Conservation (phyloP, 2,113 vertebrate genomes). For the Columbina picui region DNA sequence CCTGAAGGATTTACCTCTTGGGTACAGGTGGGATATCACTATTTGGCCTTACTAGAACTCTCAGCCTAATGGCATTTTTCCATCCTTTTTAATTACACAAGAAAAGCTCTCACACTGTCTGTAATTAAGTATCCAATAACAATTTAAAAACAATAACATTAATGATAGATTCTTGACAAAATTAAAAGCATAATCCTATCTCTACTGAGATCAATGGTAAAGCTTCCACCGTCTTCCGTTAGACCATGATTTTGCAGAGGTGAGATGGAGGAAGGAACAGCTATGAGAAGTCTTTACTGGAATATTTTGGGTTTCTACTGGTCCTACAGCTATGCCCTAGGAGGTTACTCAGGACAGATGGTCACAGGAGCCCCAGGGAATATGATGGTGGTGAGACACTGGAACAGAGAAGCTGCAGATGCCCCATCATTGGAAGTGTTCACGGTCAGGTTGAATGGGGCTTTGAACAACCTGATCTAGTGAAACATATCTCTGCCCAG, state of each 20-base stretch:
- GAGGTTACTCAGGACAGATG: neutral
- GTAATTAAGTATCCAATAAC: neutral
- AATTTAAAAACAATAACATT: neutral
- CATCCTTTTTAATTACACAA: neutral
- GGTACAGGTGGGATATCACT: neutral
- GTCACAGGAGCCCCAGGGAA: neutral
- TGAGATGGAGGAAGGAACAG: neutral
- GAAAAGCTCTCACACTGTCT: neutral
- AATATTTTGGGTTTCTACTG: neutral
- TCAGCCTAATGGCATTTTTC: neutral
- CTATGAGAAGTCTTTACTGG: neutral
- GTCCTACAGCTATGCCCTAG: neutral
- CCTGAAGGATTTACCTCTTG: neutral
- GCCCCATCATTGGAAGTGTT: neutral
- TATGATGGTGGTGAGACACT: neutral
- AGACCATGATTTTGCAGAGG: neutral
- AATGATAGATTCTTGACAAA: neutral
- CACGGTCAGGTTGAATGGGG: neutral
- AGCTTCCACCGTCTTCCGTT: neutral
- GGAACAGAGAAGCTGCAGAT: neutral
- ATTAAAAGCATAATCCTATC: neutral
- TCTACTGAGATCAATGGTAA: neutral
- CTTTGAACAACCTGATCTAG: neutral
- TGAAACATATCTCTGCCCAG: neutral
- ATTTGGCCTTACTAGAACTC: neutral